Evolutionary conservation across 2,113 vertebrate species (phyloP), one percentile per base, ranked within the genome.

Genomic region (Verasper variegatus): DNA sequence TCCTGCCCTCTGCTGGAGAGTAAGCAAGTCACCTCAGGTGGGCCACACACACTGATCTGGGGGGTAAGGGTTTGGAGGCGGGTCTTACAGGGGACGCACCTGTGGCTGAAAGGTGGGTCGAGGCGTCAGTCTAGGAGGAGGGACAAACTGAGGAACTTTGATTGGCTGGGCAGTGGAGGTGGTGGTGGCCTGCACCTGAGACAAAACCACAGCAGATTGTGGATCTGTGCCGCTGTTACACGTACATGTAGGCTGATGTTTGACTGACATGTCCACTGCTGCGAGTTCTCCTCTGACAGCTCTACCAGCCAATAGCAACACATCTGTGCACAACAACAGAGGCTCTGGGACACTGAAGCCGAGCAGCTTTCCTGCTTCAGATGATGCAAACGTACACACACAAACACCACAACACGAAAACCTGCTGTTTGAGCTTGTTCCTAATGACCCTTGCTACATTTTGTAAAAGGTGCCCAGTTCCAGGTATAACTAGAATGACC

Each of bases 121-220:
- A 93, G 97, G 96, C 93, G 95, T 99, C 92, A 98, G 96, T 95
- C 97, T 96, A 92, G 98, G 97, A 96, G 98, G 98, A 93, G 97
- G 97, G 90, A 98, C 97, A 96, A 99, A 99, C 94, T 99, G 97
- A 93, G 97, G 98, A 94, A 99, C 98, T 97, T 98, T 99, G 95
- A 99, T 99, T 94, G 96, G 96, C 92, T 97, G 97, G 92, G 95
- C 92, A 76, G 86, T 80, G 86, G 91, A 78, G 40, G 90, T 80
- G 89, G 92, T 80, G 54, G 96, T 96, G 94, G 97, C 95, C 95
- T 99, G 97, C 94, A 99, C 96, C 97, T 98, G 96, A 93, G 95
- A 93, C 85, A 86, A 94, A 89, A 94, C 91, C 92, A 94, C 85
- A 91, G 85, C 89, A 90, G 76, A 85, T 76, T 64, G 84, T 80